Evolutionary conservation across 2,797 vertebrate genomes (phyloP), one percentile per base, ranked within the genome.

Genomic region (Acropternis orthonyx): DNA sequence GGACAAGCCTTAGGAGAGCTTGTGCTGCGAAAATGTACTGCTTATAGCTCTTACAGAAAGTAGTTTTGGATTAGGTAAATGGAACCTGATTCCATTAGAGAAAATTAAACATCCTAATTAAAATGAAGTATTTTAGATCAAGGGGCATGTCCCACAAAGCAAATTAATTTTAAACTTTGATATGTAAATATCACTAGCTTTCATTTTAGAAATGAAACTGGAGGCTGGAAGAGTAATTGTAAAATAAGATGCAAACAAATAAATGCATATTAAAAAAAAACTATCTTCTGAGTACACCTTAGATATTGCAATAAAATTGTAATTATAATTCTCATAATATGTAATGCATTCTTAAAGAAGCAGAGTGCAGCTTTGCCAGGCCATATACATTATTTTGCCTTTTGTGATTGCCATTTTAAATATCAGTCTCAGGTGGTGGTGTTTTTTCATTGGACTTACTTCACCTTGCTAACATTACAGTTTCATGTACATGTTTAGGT

Each of bases 141-240:
- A 92, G 96, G 65, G 65, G 30, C 56, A 93, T 92, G 83, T 92
- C 62, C 67, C 78, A 93, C 89, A 95, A 95, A 95, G 68, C 69
- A 95, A 95, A 90, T 92, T 92, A 93, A 95, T 97, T 96, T 96
- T 85, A 68, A 95, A 95, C 88, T 93, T 96, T 96, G 92, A 96
- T 96, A 96, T 96, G 95, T 89, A 95, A 97, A 96, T 95, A 94
- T 90, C 85, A 56, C 58, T 95, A 68, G 71, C 72, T 93, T 96
- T 93, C 88, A 96, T 96, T 93, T 96, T 75, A 69, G 76, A 85
- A 97, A 91, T 66, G 13, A 92, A 84, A 94, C 82, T 90, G 81
- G 88, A 95, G 84, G 78, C 80, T 93, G 77, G 52, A 93, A 96
- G 52, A 80, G 37, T 62, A 49, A 48, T 75, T 95, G 21, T 59